Conservation (phyloP, 1,140 invertebrate species). For the Hetaerina americana region DNA sequence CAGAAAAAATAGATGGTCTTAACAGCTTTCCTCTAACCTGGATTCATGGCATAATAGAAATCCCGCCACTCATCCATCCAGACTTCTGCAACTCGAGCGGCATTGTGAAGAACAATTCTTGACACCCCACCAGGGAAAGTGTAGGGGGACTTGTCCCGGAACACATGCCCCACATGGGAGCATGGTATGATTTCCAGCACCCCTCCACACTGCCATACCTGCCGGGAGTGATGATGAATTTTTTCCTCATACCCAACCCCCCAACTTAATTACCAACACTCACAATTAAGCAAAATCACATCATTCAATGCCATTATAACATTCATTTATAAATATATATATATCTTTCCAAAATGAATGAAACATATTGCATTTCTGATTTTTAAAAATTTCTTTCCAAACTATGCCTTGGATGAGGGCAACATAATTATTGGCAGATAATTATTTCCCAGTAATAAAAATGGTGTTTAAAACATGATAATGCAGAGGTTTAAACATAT, state of each 20-base stretch:
- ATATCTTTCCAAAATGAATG: too few relatives aligned
- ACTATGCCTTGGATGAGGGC: too few relatives aligned
- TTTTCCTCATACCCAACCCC: neutral
- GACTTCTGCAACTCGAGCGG: slow-evolving; percentile 88
- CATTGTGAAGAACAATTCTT: slow-evolving; percentile 94
- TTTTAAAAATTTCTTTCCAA: too few relatives aligned
- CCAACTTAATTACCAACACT: too few relatives aligned
- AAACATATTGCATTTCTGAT: too few relatives aligned
- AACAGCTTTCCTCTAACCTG: slow-evolving; percentile 51
- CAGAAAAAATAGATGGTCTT: neutral
- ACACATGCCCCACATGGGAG: slow-evolving; percentile 95
- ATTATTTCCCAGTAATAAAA: too few relatives aligned
- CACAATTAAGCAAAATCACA: too few relatives aligned
- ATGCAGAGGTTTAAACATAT: too few relatives aligned
- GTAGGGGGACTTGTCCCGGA: slow-evolving; percentile 98
- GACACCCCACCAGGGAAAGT: slow-evolving; percentile 97
- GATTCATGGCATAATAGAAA: slow-evolving; percentile 97
- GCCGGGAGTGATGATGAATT: slow-evolving; percentile 19
- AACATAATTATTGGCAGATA: too few relatives aligned
- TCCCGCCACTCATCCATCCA: slow-evolving; percentile 99
- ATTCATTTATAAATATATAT: too few relatives aligned
- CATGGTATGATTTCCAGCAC: slow-evolving; percentile 90
- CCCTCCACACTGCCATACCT: slow-evolving; percentile 98
- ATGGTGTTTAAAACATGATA: too few relatives aligned
- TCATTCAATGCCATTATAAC: too few relatives aligned